Percentiles rank a stretch among this genome's conserved stretches.
Conservation (phyloP, 2,888 invertebrate genomes). For the Eupithecia subumbrata region DNA sequence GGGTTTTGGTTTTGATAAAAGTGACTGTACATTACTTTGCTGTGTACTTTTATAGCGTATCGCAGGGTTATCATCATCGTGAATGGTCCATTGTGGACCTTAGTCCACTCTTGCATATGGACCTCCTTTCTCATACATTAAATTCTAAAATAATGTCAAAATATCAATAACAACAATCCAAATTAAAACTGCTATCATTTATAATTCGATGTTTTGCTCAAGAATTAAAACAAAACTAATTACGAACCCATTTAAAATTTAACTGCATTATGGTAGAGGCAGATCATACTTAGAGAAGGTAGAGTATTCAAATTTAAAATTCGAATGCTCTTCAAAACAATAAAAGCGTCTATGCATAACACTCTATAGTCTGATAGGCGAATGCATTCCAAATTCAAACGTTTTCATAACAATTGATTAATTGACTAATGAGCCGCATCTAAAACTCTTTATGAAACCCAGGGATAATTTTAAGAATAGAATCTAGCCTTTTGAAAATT, state of each 20-base stretch:
- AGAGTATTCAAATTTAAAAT: background rate
- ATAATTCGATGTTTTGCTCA: background rate
- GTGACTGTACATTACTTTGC: constrained; percentile 6
- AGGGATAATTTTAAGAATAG: background rate
- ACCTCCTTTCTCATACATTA: background rate
- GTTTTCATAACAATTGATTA: no score
- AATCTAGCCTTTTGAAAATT: background rate
- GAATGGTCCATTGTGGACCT: background rate
- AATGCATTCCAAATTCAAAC: background rate
- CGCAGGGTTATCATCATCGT: background rate
- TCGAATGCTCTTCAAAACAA: background rate
- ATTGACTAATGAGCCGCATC: no score
- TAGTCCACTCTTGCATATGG: background rate
- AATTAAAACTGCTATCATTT: background rate
- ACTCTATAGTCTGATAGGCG: background rate
- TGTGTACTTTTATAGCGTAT: background rate
- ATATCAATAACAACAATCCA: background rate
- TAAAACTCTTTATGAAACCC: no score
- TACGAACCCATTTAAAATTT: background rate
- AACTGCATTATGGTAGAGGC: background rate
- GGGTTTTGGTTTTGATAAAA: constrained; percentile 36
- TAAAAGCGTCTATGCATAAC: background rate
- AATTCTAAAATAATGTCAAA: background rate
- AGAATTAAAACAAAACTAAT: background rate
- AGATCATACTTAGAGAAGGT: background rate